These are phyloP conservation scores for Pangasius djambal DNA, from an alignment of 2,797 vertebrate species.

Conservation along the genomic window DNA sequence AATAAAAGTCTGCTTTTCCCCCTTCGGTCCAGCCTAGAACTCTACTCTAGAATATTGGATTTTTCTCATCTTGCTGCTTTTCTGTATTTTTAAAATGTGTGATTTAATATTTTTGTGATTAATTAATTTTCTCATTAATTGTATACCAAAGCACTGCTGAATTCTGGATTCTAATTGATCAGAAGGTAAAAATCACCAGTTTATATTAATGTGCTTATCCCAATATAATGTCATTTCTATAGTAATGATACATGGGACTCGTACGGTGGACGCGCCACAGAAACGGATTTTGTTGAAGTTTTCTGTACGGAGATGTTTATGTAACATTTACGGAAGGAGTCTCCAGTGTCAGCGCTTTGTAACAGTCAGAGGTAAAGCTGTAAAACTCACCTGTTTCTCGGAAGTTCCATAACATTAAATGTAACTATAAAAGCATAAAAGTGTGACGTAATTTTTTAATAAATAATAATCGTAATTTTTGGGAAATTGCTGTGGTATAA, in stretches of 20 bases:
- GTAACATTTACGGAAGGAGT: neutral
- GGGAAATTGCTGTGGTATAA: neutral
- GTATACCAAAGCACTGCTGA: neutral
- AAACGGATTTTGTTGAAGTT: neutral
- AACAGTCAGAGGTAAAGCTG: neutral
- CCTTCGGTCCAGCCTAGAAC: neutral
- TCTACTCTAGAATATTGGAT: neutral
- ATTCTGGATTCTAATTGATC: neutral
- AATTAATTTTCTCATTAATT: neutral
- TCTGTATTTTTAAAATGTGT: neutral
- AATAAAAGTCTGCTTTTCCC: neutral
- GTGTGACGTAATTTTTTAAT: neutral
- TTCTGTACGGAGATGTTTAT: neutral
- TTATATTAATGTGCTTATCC: neutral
- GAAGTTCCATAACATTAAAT: neutral
- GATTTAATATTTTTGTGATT: neutral
- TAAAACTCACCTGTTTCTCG: neutral
- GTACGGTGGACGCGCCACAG: neutral
- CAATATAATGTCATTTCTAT: neutral
- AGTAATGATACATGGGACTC: too few relatives aligned
- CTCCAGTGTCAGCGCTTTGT: neutral
- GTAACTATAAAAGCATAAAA: neutral
- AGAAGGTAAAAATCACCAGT: neutral
- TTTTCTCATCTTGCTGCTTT: neutral
- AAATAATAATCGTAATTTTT: neutral